Percentiles rank a stretch among this genome's conserved stretches.
These are phyloP conservation scores for Andinoacara biseriatus DNA, from an alignment of 2,113 vertebrate species.

Conservation along the genomic window DNA sequence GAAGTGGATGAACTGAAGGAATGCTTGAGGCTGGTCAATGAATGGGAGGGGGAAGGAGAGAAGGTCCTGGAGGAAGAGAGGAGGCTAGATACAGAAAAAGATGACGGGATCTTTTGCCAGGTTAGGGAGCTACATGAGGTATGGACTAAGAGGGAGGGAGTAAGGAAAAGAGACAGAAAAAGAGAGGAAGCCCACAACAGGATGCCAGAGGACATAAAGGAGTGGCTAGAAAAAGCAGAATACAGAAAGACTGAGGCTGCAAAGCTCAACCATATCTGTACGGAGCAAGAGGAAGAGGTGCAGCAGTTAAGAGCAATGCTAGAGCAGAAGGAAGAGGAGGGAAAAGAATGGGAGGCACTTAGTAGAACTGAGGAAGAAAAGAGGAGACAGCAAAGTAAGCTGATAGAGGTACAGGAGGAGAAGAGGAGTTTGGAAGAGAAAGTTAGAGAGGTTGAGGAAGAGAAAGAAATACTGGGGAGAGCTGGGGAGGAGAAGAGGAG, in stretches of 20 bases:
- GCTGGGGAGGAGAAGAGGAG: conserved; percentile 12
- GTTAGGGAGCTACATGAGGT: conserved; percentile 38
- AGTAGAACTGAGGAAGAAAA: conserved; percentile 33
- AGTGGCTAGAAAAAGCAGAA: conserved; percentile 30
- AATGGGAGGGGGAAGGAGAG: conserved; percentile 28
- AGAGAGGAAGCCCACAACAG: conserved; percentile 10
- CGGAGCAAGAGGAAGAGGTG: conserved; percentile 39
- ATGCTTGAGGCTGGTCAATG: conserved; percentile 17
- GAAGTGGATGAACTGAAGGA: conserved; percentile 52
- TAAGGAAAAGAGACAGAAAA: conserved; percentile 24
- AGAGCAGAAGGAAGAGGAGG: conserved; percentile 43
- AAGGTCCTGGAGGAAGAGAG: conserved; percentile 55
- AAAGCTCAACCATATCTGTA: conserved; percentile 38
- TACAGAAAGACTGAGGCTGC: neutral
- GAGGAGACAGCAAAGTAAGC: conserved; percentile 15
- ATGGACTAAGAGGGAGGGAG: neutral
- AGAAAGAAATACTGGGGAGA: conserved; percentile 51
- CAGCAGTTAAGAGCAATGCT: conserved; percentile 26
- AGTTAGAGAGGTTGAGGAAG: conserved; percentile 27
- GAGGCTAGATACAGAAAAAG: conserved; percentile 39
- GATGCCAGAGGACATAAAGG: conserved; percentile 60
- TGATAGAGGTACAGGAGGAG: conserved; percentile 15
- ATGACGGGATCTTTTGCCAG: conserved; percentile 31
- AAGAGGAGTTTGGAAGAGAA: conserved; percentile 23
- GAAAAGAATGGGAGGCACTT: conserved; percentile 39